Percentiles rank a stretch among this genome's conserved stretches.
Evolutionary conservation across 2,888 invertebrate species (phyloP).

Genomic region (Chrysodeixis includens): DNA sequence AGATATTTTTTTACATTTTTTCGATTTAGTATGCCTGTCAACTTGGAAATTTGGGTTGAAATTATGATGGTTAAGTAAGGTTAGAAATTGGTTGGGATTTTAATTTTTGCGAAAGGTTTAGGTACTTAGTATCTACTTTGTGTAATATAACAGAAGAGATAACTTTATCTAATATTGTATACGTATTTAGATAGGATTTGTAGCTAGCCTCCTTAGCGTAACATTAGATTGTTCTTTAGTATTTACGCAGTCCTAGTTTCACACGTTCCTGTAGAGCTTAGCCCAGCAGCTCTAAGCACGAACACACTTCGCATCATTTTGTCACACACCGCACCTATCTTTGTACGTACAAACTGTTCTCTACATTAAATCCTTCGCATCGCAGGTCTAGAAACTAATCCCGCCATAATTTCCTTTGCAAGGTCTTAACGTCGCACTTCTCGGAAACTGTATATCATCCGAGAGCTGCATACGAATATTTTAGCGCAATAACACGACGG

Average conservation of each 20-base stretch:
- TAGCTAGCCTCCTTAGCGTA: no score
- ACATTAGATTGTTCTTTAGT: neutral
- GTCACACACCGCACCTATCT: constrained; percentile 16
- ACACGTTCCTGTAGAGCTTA: neutral
- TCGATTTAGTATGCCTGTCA: no score
- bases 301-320: constrained; percentile 1
- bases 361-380: constrained; percentile 52
- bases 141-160: no score
- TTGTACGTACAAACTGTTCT: constrained; percentile 48
- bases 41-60: no score
- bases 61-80: no score
- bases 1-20: no score
- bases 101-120: no score
- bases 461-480: constrained; percentile 63
- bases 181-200: no score
- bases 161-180: no score
- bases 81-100: no score
- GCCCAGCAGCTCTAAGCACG: constrained; percentile 1
- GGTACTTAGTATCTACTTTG: no score
- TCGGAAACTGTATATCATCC: constrained; percentile 66
- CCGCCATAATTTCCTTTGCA: constrained; percentile 66
- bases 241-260: neutral
- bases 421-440: constrained; percentile 71
- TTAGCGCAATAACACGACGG: constrained; percentile 70
- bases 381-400: constrained; percentile 69